Base-by-base conservation (phyloP, 2,113 vertebrate species). In the Chionis minor region DNA sequence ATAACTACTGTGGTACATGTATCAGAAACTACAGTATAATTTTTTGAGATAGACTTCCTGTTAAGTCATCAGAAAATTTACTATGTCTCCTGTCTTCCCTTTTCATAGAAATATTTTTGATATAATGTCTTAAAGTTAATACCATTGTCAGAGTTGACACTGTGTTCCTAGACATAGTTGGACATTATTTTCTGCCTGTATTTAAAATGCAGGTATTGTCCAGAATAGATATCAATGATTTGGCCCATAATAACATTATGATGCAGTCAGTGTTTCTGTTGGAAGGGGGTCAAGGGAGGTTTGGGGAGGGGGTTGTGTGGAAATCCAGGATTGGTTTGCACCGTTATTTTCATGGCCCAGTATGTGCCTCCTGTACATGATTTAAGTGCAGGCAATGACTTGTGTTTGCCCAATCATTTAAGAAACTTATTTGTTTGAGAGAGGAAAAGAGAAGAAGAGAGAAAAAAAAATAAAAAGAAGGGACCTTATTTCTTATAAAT, bases 371-470 rank as follows among this genome's bases (percentile, higher is more conserved):
- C 35, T 70, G 22, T 24, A 33, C 23, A 49, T 2, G 4, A 58
- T 45, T 7, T 17, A 75, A 92, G 30, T 40, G 33, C 20, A 89
- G 75, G 13, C n/a, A 89, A 22, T 28, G 40, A 85, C 27, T 21
- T 62, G 7, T 47, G 73, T 66, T 69, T 54, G 15, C 55, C 22
- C 40, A 71, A 30, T 93, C 86, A 80, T 52, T 75, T 45, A 30
- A 70, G 75, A 38, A 65, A 70, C 38, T n/a, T 66, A 94, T 87
- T 91, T 81, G 62, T 88, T 61, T 81, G 55, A 90, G 49, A 55
- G 35, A 62, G 80, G 42, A 52, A 42, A 71, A 71, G 26, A 47
- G 7, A 5, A 40, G 45, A 38, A 5, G 2, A 12, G 21, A 16
- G n/a, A 52, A 19, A 20, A 9, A 8, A 52, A 44, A 38, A 38